A percentile compares a stretch with the other conserved stretches of the same genome.
Evolutionary conservation across 2,888 invertebrate genomes (phyloP).

Genomic region (Standfussiana lucernea): DNA sequence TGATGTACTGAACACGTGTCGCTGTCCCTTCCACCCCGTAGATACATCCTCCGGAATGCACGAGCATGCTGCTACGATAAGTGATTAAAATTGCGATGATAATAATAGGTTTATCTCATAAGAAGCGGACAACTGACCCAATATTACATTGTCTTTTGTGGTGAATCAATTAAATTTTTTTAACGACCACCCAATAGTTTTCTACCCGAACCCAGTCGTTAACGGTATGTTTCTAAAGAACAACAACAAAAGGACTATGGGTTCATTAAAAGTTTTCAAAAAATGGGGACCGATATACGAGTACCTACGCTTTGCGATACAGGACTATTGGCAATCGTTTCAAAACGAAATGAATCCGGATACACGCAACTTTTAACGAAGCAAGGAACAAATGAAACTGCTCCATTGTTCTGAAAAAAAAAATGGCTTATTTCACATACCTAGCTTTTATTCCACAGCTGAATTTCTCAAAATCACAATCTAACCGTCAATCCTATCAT

Average conservation of each 20-base stretch:
- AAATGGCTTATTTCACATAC: neutral
- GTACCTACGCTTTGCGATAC: neutral
- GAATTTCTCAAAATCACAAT: neutral
- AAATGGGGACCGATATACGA: neutral
- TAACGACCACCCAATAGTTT: neutral
- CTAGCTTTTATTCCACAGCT: neutral
- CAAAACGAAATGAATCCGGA: constrained; percentile 9
- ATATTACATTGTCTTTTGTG: neutral
- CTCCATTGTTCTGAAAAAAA: neutral
- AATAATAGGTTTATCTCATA: neutral
- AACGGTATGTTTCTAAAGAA: neutral
- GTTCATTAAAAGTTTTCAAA: constrained; percentile 30
- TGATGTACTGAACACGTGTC: too few species aligned
- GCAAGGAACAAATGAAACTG: neutral
- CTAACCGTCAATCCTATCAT: neutral
- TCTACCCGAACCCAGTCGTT: neutral
- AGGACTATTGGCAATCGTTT: constrained; percentile 12
- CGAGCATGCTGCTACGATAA: neutral
- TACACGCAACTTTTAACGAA: constrained; percentile 35
- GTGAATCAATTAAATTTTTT: neutral
- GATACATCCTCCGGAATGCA: neutral
- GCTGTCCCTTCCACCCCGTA: too few species aligned
- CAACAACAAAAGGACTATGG: neutral
- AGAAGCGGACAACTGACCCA: neutral
- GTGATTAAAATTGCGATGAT: neutral